These are phyloP conservation scores for Pangasius macronema DNA, from an alignment of 2,797 vertebrate genomes.

Conservation along the genomic window DNA sequence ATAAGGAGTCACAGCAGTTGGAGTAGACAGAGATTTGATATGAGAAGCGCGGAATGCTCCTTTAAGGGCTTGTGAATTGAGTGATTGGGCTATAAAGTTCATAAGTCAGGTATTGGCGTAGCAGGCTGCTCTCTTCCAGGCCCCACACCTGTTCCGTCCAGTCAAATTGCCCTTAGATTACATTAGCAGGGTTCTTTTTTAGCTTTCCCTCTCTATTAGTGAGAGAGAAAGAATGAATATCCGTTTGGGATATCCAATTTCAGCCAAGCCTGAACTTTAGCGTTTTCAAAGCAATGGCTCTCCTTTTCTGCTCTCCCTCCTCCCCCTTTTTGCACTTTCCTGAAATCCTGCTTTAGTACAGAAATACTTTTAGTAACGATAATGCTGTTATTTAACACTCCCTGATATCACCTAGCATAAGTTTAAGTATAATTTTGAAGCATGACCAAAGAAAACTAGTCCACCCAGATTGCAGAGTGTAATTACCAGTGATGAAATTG, in stretches of 20 bases:
- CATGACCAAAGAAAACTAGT: background rate
- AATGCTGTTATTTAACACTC: slow-evolving; percentile 20
- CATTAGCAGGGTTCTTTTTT: slow-evolving; percentile 53
- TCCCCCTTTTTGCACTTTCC: background rate
- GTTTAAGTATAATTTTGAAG: slow-evolving; percentile 4
- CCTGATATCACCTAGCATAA: background rate
- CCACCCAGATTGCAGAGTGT: background rate
- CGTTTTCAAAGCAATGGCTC: slow-evolving; percentile 9
- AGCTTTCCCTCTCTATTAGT: slow-evolving; percentile 46
- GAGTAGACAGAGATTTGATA: slow-evolving; percentile 13
- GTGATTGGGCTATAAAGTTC: slow-evolving; percentile 46
- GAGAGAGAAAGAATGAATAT: slow-evolving; percentile 53
- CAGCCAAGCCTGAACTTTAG: slow-evolving; percentile 35
- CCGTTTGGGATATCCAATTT: slow-evolving; percentile 58
- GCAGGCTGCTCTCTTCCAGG: slow-evolving; percentile 51
- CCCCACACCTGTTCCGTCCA: slow-evolving; percentile 54
- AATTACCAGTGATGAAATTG: slow-evolving; percentile 31
- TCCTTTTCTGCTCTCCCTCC: background rate
- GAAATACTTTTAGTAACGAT: background rate
- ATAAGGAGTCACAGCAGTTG: background rate
- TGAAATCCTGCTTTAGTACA: slow-evolving; percentile 10
- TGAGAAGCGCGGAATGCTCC: slow-evolving; percentile 9
- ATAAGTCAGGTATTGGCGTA: slow-evolving; percentile 48
- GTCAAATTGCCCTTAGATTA: slow-evolving; percentile 63
- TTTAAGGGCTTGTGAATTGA: slow-evolving; percentile 37